Evolutionary conservation across 2,888 invertebrate species (phyloP), one percentile per base, ranked within the genome.

Genomic region (Sminthurinus aureus): DNA sequence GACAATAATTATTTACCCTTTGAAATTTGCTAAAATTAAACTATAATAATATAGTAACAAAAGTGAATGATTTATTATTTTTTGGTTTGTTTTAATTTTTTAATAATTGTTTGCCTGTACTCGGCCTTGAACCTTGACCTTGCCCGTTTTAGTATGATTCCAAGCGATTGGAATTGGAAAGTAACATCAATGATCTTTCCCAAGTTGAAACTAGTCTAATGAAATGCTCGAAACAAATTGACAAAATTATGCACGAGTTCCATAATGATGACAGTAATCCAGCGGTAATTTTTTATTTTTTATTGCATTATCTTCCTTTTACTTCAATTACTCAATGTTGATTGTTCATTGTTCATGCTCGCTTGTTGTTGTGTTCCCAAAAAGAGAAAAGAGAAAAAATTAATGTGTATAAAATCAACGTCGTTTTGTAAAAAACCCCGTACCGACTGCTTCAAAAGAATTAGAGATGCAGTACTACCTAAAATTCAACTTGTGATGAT

Each of bases 151-250:
- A 69, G 69, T 22, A n/a, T 11, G 69, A 69, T n/a, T 11, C 20
- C 13, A 71, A 71, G 24, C 52, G 52, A 24, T 52, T 58, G 52
- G 26, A 52, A 24, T 79, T 83, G 83, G 83, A 83, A 79, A 74
- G 75, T 79, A 79, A 83, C 74, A 79, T 83, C n/a, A 74, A 79
- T 15, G 79, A 71, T 58, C 74, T 83, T 75, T 74, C 73, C 73
- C 52, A 73, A 67, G 79, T 83, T 79, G 83, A 83, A 51, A 64
- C 64, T 24, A 22, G 51, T 24, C 51, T 83, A 79, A 75, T 73
- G 74, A 73, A 52, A 20, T 79, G 79, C 71, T 74, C 83, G 22
- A 83, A 83, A 66, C 74, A 83, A 67, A 66, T 83, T 79, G 83
- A 83, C 74, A 18, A 73, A 15, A 75, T 79, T 51, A 26, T 83